Conservation (phyloP, 2,888 invertebrate species). For the Thymelicus lineola region DNA sequence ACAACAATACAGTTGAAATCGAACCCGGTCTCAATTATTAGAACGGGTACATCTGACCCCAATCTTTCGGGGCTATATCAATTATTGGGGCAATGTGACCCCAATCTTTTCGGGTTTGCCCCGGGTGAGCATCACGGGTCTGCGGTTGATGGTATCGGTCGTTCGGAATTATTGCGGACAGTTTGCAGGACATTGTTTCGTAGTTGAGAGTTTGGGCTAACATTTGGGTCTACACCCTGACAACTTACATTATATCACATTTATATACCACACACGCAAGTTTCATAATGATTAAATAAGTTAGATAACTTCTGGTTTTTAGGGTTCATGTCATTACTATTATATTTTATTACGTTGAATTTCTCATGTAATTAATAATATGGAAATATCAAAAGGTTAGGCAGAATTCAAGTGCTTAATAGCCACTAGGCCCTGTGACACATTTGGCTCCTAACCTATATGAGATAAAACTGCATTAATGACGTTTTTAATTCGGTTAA, state of each 20-base stretch:
- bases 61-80: neutral
- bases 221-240: neutral
- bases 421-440: no score
- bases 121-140: conserved; percentile 24
- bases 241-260: neutral
- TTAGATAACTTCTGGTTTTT: no score
- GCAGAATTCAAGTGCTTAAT: no score
- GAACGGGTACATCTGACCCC: conserved; percentile 16
- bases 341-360: no score
- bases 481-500: no score
- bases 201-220: neutral
- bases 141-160: conserved; percentile 20
- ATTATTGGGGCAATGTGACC: conserved; percentile 21
- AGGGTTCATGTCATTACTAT: no score
- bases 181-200: conserved; percentile 6
- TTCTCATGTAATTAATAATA: no score
- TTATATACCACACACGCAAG: no score
- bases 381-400: no score
- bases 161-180: conserved; percentile 8
- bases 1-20: conserved; percentile 32
- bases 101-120: conserved; percentile 23
- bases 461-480: no score
- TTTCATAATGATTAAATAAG: no score
- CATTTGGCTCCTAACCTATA: no score
- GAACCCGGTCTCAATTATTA: conserved; percentile 32